phyloP scores from a whole-genome alignment of 2,797 vertebrate species.

The Champsocephalus esox region DNA sequence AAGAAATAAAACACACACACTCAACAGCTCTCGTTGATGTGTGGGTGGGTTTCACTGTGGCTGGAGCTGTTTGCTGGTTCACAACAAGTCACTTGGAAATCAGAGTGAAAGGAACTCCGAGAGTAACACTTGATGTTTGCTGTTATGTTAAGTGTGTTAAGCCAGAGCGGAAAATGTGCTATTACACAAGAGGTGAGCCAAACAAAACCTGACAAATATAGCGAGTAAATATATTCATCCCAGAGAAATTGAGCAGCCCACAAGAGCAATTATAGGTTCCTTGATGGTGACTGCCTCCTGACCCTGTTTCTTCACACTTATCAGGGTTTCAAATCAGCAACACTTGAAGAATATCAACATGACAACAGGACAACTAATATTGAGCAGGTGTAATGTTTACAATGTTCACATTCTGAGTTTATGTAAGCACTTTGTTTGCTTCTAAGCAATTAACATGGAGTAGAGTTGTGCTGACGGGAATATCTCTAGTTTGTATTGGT shows the following conservation, averaged over 20 bases:
- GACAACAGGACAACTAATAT: neutral
- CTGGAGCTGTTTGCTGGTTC: constrained; percentile 48
- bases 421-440: neutral
- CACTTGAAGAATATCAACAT: neutral
- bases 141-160: constrained; percentile 28
- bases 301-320: constrained; percentile 1
- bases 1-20: constrained; percentile 34
- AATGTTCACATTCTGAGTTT: neutral
- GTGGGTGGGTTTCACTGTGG: constrained; percentile 52
- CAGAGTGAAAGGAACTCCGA: constrained; percentile 48
- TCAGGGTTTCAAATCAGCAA: neutral
- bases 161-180: constrained; percentile 35
- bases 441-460: neutral
- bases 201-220: constrained; percentile 35
- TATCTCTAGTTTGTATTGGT: neutral
- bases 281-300: constrained; percentile 7
- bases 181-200: constrained; percentile 43
- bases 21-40: constrained; percentile 32
- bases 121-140: constrained; percentile 49
- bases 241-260: constrained; percentile 19
- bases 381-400: no score
- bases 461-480: neutral
- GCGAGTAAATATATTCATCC: constrained; percentile 27
- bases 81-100: constrained; percentile 72
- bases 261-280: constrained; percentile 11